Evolutionary conservation across 2,797 vertebrate species (phyloP).

Genomic region (Coregonus suidteri): DNA sequence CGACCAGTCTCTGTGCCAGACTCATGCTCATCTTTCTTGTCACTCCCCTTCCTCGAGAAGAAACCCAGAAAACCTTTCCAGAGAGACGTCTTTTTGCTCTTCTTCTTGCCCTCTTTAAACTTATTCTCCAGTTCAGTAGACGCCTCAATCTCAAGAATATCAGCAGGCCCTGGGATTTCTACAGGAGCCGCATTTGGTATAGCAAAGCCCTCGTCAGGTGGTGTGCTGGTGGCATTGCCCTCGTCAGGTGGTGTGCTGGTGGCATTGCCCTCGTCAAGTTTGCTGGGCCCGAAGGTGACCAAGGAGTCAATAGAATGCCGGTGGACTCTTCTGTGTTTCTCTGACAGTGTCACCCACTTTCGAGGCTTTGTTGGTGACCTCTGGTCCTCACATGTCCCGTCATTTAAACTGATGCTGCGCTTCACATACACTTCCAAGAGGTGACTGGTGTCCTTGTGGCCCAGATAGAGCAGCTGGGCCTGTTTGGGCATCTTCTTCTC

Average conservation of each 20-base stretch:
- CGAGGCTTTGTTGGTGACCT: constrained; percentile 19
- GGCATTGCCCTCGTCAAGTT: neutral
- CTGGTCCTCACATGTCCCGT: constrained; percentile 28
- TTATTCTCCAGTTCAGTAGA: constrained; percentile 12
- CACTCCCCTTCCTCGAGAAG: constrained; percentile 65
- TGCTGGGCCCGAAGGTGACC: constrained; percentile 16
- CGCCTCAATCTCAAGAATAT: fast-evolving
- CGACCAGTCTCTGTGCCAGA: constrained; percentile 17
- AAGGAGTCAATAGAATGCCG: constrained; percentile 74
- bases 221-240: neutral
- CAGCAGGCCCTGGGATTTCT: neutral
- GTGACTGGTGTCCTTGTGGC: constrained; percentile 74
- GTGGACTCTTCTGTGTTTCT: constrained; percentile 28
- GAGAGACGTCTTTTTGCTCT: constrained; percentile 44
- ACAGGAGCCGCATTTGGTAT: neutral
- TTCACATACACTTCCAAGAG: constrained; percentile 79
- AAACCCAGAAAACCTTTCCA: constrained; percentile 77
- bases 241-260: neutral
- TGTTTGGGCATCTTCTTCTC: constrained; percentile 25
- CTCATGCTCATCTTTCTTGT: constrained; percentile 74
- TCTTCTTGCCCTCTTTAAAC: constrained; percentile 63
- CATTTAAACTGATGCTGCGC: constrained; percentile 77
- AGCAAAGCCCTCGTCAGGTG: neutral
- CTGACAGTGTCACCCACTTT: constrained; percentile 63
- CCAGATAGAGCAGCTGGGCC: constrained; percentile 75